phyloP scores from a whole-genome alignment of 2,888 invertebrate species.

The Phytoseiulus persimilis region DNA sequence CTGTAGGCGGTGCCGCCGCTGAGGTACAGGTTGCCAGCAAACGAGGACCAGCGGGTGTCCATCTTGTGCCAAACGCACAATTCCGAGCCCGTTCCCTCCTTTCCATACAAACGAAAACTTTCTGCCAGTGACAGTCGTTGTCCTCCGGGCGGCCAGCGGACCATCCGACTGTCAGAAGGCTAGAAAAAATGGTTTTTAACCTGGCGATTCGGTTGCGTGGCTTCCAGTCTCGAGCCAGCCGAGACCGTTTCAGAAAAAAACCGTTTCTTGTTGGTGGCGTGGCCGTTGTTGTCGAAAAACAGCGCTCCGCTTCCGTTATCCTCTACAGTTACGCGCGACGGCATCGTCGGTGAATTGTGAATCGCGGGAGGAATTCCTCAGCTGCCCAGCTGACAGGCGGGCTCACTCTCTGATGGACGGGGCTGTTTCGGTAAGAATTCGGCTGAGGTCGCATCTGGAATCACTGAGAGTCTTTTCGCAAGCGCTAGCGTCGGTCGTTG shows the following conservation, averaged over 20 bases:
- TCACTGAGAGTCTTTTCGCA: neutral
- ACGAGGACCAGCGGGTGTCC: constrained; percentile 13
- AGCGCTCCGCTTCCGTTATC: no score
- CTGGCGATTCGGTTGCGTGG: no score
- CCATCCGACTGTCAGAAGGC: neutral
- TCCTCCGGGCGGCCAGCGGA: neutral
- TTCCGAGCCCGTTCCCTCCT: neutral
- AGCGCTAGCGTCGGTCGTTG: neutral
- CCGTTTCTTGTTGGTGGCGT: no score
- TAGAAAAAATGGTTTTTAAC: neutral
- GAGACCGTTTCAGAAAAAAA: no score
- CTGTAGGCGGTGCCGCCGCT: neutral
- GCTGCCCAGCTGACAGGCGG: neutral
- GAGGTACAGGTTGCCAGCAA: constrained; percentile 8
- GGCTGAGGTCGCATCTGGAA: neutral
- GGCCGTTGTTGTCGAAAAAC: no score
- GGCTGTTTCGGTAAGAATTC: neutral
- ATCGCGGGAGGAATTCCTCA: neutral
- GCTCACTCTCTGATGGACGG: neutral
- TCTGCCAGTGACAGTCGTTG: constrained; percentile 35
- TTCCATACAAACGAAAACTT: constrained; percentile 37
- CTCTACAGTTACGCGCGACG: no score
- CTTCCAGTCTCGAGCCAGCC: no score
- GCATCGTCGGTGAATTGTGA: neutral
- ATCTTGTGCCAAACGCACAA: constrained; percentile 22